phyloP scores from a whole-genome alignment of 2,113 vertebrate genomes.

The Sylvia atricapilla region DNA sequence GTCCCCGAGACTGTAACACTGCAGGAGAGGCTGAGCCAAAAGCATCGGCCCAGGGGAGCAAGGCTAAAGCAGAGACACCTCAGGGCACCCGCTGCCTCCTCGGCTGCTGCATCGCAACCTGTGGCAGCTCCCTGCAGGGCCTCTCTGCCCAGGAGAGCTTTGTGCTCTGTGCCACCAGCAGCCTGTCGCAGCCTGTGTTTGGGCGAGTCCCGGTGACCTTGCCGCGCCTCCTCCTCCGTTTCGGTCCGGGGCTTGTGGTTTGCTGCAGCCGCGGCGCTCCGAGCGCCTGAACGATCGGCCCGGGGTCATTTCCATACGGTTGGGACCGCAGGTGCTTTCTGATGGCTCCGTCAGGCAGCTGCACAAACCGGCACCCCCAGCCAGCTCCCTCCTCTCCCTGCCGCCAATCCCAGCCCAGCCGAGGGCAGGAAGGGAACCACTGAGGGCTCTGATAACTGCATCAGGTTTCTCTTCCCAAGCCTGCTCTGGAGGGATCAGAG shows the following conservation, averaged over 20 bases:
- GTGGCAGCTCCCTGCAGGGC: neutral
- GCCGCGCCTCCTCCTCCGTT: neutral
- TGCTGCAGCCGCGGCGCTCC: neutral
- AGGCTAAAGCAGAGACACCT: neutral
- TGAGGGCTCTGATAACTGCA: neutral
- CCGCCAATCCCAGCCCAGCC: neutral
- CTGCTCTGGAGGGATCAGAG: neutral
- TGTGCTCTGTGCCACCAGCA: neutral
- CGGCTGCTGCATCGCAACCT: neutral
- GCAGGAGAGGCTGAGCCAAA: neutral
- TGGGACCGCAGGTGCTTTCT: constrained; percentile 68
- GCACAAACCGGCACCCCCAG: neutral
- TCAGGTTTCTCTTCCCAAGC: constrained; percentile 8
- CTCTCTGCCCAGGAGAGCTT: neutral
- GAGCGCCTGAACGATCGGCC: neutral
- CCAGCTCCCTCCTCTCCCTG: neutral
- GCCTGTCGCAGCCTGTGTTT: neutral
- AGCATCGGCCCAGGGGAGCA: neutral
- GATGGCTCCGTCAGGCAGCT: constrained; percentile 52
- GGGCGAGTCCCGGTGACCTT: fast-evolving
- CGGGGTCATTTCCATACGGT: constrained; percentile 34
- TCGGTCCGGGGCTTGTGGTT: constrained; percentile 10
- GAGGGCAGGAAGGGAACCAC: neutral
- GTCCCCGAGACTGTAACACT: neutral
- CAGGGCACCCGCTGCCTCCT: neutral